These are phyloP conservation scores for Triplophysa rosa DNA, from an alignment of 2,113 vertebrate species.

Conservation along the genomic window DNA sequence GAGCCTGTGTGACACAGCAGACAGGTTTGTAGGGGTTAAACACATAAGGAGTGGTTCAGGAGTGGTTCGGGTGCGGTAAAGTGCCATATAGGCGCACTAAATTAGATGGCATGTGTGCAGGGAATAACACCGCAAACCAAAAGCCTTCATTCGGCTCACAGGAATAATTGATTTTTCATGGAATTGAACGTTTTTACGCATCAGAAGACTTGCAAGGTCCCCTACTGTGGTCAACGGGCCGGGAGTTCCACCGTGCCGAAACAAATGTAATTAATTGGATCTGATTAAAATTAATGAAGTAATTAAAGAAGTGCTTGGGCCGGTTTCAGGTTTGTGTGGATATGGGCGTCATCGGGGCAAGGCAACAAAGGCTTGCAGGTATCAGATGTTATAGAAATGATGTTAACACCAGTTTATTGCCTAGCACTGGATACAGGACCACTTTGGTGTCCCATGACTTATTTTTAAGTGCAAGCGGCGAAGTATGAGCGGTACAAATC, in stretches of 20 bases:
- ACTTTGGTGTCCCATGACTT: no score
- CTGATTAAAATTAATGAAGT: conserved; percentile 82
- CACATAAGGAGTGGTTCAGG: conserved; percentile 51
- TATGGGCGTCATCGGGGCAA: conserved; percentile 37
- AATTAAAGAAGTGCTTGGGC: conserved; percentile 74
- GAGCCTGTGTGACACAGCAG: background rate
- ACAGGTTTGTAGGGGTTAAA: conserved; percentile 58
- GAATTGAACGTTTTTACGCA: conserved; percentile 56
- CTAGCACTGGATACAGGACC: background rate
- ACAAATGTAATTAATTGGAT: conserved; percentile 78
- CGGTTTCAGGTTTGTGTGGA: conserved; percentile 56
- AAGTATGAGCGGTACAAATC: no score
- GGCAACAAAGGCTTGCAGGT: conserved; percentile 34
- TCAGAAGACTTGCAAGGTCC: conserved; percentile 69
- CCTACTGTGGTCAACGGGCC: conserved; percentile 55
- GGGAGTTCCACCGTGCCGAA: conserved; percentile 64
- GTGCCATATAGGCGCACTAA: conserved; percentile 62
- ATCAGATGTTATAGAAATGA: background rate
- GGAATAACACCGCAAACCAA: conserved; percentile 71
- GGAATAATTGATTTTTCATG: conserved; percentile 71
- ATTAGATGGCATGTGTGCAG: conserved; percentile 55
- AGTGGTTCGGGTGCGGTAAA: conserved; percentile 58
- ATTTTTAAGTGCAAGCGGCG: no score
- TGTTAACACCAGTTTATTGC: background rate
- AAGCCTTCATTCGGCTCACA: conserved; percentile 68